Evolutionary conservation across 2,888 invertebrate species (phyloP).

Genomic region (Willowsia nigromaculata): DNA sequence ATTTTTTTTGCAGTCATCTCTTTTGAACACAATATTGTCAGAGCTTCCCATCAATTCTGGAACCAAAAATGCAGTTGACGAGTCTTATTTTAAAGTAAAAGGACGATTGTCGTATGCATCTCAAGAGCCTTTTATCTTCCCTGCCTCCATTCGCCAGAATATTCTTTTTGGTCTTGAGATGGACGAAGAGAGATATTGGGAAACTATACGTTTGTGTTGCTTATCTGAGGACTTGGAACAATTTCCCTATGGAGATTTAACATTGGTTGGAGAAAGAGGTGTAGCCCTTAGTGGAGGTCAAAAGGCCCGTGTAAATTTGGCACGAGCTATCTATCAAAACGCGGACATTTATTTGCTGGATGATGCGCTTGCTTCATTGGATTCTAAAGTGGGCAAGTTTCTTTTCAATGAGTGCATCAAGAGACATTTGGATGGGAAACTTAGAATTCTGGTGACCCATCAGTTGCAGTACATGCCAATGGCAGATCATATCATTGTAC

Average conservation of each 20-base stretch:
- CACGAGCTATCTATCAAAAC: slow-evolving; percentile 82
- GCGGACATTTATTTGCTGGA: slow-evolving; percentile 82
- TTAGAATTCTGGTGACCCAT: slow-evolving; percentile 85
- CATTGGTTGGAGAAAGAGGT: slow-evolving; percentile 92
- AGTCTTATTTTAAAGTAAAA: slow-evolving; percentile 79
- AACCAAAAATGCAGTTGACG: slow-evolving; percentile 80
- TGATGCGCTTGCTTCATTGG: slow-evolving; percentile 82
- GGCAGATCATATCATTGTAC: slow-evolving; percentile 56
- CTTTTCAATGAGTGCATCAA: slow-evolving; percentile 81
- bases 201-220: slow-evolving; percentile 29
- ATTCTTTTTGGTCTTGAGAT: slow-evolving; percentile 91
- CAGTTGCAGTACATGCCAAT: slow-evolving; percentile 86
- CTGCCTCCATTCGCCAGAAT: slow-evolving; percentile 91
- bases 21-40: slow-evolving; percentile 86
- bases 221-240: slow-evolving; percentile 48
- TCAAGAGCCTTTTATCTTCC: slow-evolving; percentile 80
- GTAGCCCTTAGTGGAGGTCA: slow-evolving; percentile 86
- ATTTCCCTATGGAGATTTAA: slow-evolving; percentile 85
- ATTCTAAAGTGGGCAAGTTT: slow-evolving; percentile 81
- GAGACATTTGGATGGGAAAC: slow-evolving; percentile 80
- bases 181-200: slow-evolving; percentile 79
- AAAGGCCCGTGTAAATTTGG: slow-evolving; percentile 89
- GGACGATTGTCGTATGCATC: slow-evolving; percentile 86
- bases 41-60: slow-evolving; percentile 86
- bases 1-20: slow-evolving; percentile 62